Evolutionary conservation across 2,797 vertebrate species (phyloP).

Genomic region (Bufotes viridis): DNA sequence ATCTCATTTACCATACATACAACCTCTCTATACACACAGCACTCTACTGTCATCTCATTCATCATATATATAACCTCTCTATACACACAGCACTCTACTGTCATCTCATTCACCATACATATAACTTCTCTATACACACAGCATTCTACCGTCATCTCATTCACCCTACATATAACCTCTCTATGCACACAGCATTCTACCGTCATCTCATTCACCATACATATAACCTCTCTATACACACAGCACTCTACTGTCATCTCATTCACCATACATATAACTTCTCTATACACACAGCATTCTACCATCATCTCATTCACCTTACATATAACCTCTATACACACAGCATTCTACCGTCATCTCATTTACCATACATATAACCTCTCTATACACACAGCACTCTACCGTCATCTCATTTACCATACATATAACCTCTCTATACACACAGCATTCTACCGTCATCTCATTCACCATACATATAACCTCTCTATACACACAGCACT

Average conservation of each 20-base stretch:
- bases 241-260: not conserved
- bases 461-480: too few relatives aligned
- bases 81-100: constrained; percentile 10
- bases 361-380: not conserved
- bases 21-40: not conserved
- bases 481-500: not conserved
- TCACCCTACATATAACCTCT: not conserved
- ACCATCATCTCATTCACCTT: not conserved
- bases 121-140: not conserved
- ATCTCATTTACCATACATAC: too few relatives aligned
- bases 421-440: not conserved
- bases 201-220: not conserved
- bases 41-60: not conserved
- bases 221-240: not conserved
- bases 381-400: not conserved
- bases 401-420: not conserved
- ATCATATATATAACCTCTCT: too few relatives aligned
- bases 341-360: not conserved
- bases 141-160: not conserved
- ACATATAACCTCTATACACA: not conserved
- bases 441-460: too few relatives aligned
- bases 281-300: not conserved
- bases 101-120: not conserved
- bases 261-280: not conserved
- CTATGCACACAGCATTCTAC: not conserved